Base-by-base conservation (phyloP, 1,140 invertebrate species). In the Araneus ventricosus region DNA sequence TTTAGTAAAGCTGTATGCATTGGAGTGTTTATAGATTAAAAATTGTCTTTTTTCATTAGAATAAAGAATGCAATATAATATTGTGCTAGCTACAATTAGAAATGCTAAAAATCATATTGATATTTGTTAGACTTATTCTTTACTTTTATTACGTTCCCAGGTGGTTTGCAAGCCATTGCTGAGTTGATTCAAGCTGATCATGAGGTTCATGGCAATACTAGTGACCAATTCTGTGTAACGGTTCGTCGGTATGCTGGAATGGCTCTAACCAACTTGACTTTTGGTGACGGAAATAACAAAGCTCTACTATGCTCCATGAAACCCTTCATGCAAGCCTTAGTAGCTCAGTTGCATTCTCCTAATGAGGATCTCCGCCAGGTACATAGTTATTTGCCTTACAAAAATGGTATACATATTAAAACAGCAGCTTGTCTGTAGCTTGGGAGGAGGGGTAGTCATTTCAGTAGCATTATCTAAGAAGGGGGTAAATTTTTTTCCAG, bases 221-320 rank as follows among this genome's bases (percentile, higher is more conserved):
- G 96, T 92, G 97, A 98, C 95, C 97, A 97, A 93, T 97, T 98
- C 94, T 99, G 98, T 95, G 97, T 99, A 79, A 98, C 98, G 0
- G 96, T 99, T 95, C 96, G 99, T 82, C 97, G 98, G 93, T 99
- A 99, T 95, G 98, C 98, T 6, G 98, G 98, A 85, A 99, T 99
- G 98, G 98, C 98, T 0, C 95, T 99, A 22, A 99, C 99, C 0
- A 99, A 99, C 95, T 96, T 99, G 1, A 99, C 99, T 0, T 99
- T 99, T 95, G 98, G 99, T 24, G 98, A 99, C 95, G 98, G 98
- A 57, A 98, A 98, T 94, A 99, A 99, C 95, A 99, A 99, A 95
- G 98, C 98, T 4, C 95, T 99, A 27, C 95, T 99, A 4, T 99
- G 99, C 95, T 98, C 98, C 1, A 98, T 99, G 95, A 97, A 97